A percentile compares a stretch with the other conserved stretches of the same genome.
These are phyloP conservation scores for Conus ventricosus DNA, from an alignment of 1,140 invertebrate species.

Conservation along the genomic window DNA sequence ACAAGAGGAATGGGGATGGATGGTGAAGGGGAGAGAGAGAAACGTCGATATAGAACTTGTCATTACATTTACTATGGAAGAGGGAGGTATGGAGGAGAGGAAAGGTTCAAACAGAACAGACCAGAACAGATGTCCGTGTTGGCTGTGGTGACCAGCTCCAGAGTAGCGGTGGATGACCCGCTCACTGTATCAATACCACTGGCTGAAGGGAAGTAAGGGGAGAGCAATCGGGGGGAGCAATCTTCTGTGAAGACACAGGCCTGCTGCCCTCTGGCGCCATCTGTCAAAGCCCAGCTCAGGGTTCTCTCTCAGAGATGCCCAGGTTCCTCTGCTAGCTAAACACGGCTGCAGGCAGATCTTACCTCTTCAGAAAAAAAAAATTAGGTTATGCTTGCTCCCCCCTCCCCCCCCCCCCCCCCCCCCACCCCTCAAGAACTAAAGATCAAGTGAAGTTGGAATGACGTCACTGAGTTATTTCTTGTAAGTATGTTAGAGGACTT, in stretches of 20 bases:
- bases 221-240: not conserved
- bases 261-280: not conserved
- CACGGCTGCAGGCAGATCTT: conserved; percentile 2
- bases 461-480: conserved; percentile 26
- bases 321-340: not conserved
- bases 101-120: too few relatives aligned
- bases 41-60: too few relatives aligned
- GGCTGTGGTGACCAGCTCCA: not conserved
- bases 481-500: not conserved
- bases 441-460: conserved; percentile 25
- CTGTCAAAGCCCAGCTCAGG: not conserved
- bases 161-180: not conserved
- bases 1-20: too few relatives aligned
- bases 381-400: not conserved
- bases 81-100: too few relatives aligned
- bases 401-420: too few relatives aligned
- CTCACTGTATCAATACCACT: conserved; percentile 4
- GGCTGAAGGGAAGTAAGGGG: not conserved
- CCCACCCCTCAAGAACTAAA: not conserved
- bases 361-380: not conserved
- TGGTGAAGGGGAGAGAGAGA: too few relatives aligned
- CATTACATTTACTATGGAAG: too few relatives aligned
- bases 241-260: not conserved
- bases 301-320: not conserved
- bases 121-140: not conserved